Percentiles rank a stretch among this genome's conserved stretches.
phyloP scores from a whole-genome alignment of 2,113 vertebrate species.

The Sprattus sprattus region DNA sequence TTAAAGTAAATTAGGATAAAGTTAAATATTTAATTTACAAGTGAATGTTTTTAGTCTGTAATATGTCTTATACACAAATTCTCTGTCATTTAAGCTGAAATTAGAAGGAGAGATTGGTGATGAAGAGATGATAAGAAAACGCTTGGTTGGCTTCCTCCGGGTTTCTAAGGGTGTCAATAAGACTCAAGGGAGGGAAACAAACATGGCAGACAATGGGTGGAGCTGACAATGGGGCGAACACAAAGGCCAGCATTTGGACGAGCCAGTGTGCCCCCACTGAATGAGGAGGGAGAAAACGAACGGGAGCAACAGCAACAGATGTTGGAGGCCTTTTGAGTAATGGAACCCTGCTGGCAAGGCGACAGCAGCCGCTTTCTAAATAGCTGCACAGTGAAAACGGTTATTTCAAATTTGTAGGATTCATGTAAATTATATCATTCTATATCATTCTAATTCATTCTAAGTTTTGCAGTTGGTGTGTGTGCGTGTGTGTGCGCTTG shows the following conservation, averaged over 20 bases:
- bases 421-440: background rate
- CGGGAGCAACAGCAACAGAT: constrained; percentile 91
- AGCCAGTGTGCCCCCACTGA: constrained; percentile 82
- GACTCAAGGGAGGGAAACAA: constrained; percentile 81
- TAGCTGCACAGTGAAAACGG: constrained; percentile 15
- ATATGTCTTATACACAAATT: background rate
- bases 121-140: background rate
- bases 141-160: constrained; percentile 40
- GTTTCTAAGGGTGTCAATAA: constrained; percentile 51
- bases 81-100: background rate
- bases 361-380: constrained; percentile 67
- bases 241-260: constrained; percentile 90
- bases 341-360: constrained; percentile 90
- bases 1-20: background rate
- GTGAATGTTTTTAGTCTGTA: background rate
- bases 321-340: constrained; percentile 82
- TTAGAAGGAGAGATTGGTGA: background rate
- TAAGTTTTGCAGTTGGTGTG: background rate
- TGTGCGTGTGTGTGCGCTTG: background rate
- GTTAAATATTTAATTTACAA: background rate
- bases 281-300: constrained; percentile 82
- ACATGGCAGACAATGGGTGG: constrained; percentile 78
- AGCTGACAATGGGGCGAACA: constrained; percentile 80
- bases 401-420: background rate
- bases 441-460: background rate